Evolutionary conservation across 2,888 invertebrate genomes (phyloP).

Genomic region (Melolontha melolontha): DNA sequence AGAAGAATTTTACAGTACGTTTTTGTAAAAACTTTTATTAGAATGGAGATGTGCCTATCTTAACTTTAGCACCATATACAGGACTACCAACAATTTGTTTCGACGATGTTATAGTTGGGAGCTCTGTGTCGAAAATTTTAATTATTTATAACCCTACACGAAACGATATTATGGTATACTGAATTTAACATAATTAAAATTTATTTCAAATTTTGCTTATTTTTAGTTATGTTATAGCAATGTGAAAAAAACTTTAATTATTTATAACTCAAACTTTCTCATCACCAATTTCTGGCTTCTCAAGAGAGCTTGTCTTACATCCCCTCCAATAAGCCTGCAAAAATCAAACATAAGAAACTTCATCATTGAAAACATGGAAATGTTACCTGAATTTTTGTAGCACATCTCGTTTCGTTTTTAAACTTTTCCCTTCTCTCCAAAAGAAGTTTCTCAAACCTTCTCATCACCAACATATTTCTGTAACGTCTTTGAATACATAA

Average conservation of each 20-base stretch:
- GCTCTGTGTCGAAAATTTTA: conserved; percentile 68
- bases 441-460: conserved; percentile 50
- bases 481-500: conserved; percentile 56
- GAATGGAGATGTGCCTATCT: conserved; percentile 59
- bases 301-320: conserved; percentile 55
- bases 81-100: conserved; percentile 76
- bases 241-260: too few species aligned
- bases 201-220: conserved; percentile 62
- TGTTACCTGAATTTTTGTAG: conserved; percentile 73
- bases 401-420: conserved; percentile 67
- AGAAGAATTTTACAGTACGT: too few species aligned
- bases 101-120: conserved; percentile 73
- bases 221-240: too few species aligned
- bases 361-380: conserved; percentile 1
- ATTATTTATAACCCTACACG: conserved; percentile 72
- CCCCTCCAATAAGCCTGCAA: conserved; percentile 64
- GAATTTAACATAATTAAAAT: conserved; percentile 44
- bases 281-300: conserved; percentile 50
- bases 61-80: conserved; percentile 76
- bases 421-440: conserved; percentile 63
- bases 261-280: too few species aligned
- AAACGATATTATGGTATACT: conserved; percentile 64
- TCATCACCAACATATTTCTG: conserved; percentile 45
- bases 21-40: background rate
- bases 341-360: conserved; percentile 42